Conservation (phyloP, 1,140 invertebrate genomes). For the Samia ricini region DNA sequence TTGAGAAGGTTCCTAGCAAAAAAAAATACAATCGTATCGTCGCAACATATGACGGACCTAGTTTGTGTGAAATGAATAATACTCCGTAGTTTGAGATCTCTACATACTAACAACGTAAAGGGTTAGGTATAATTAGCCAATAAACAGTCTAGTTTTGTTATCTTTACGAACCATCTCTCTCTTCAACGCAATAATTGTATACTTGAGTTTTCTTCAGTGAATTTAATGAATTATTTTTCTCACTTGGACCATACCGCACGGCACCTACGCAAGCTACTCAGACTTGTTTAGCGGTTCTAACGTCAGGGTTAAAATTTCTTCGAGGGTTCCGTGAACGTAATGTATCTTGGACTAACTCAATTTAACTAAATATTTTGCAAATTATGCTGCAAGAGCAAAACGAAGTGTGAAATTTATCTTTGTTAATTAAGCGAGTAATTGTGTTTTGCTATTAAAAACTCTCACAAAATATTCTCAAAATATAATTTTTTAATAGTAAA, state of each 20-base stretch:
- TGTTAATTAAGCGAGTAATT: not conserved
- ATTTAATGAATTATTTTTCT: not conserved
- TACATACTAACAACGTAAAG: too few species aligned
- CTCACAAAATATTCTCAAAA: not conserved
- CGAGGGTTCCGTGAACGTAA: constrained; percentile 38
- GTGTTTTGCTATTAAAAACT: not conserved
- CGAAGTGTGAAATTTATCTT: not conserved
- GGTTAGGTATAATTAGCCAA: too few species aligned
- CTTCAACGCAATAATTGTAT: not conserved
- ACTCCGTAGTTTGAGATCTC: too few species aligned
- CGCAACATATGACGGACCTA: too few species aligned
- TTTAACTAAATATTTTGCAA: constrained; percentile 13
- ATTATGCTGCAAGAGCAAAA: not conserved
- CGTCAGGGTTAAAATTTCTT: constrained; percentile 43
- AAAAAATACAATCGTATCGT: too few species aligned
- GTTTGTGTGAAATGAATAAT: too few species aligned
- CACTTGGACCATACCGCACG: constrained; percentile 16
- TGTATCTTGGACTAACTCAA: constrained; percentile 23
- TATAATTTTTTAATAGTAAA: not conserved
- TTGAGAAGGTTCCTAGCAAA: too few species aligned
- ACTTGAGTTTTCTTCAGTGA: not conserved
- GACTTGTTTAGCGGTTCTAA: constrained; percentile 42
- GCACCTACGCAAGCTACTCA: constrained; percentile 34
- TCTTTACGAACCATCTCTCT: too few species aligned
- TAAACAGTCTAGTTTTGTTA: too few species aligned